Evolutionary conservation across 2,797 vertebrate species (phyloP).

Genomic region (Limnodromus scolopaceus): DNA sequence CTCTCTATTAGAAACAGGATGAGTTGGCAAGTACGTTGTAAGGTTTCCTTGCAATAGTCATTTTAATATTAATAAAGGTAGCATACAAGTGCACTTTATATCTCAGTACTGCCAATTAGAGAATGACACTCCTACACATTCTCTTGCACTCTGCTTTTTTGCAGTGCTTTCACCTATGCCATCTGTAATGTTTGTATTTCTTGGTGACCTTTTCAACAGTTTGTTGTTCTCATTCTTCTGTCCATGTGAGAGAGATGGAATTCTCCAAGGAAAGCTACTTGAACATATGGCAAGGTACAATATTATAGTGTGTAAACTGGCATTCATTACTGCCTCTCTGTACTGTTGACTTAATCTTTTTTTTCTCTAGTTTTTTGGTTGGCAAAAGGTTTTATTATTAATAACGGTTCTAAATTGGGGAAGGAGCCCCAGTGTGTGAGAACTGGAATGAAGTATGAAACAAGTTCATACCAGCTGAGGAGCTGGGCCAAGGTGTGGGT

Average conservation of each 20-base stretch:
- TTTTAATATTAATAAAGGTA: constrained; percentile 63
- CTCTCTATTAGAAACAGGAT: constrained; percentile 9
- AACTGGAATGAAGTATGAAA: neutral
- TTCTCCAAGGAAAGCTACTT: constrained; percentile 51
- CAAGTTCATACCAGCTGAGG: neutral
- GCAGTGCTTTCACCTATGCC: constrained; percentile 59
- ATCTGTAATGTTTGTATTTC: constrained; percentile 65
- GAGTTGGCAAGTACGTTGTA: constrained; percentile 19
- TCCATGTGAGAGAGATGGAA: constrained; percentile 29
- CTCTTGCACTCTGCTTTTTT: constrained; percentile 12
- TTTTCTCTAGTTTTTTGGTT: neutral
- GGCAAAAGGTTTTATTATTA: neutral
- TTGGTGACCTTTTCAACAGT: constrained; percentile 65
- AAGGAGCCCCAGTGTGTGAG: neutral
- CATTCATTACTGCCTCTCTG: constrained; percentile 42
- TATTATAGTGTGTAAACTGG: constrained; percentile 30
- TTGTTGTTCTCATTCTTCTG: constrained; percentile 64
- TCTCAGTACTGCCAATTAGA: constrained; percentile 36
- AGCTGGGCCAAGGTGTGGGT: neutral
- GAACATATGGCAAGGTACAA: constrained; percentile 58
- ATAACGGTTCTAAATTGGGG: neutral
- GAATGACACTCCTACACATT: constrained; percentile 19
- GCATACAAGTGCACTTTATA: constrained; percentile 5
- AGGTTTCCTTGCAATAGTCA: neutral
- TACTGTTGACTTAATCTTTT: neutral